Conservation (phyloP, 1,140 invertebrate genomes). For the Lutraria rhynchaena region DNA sequence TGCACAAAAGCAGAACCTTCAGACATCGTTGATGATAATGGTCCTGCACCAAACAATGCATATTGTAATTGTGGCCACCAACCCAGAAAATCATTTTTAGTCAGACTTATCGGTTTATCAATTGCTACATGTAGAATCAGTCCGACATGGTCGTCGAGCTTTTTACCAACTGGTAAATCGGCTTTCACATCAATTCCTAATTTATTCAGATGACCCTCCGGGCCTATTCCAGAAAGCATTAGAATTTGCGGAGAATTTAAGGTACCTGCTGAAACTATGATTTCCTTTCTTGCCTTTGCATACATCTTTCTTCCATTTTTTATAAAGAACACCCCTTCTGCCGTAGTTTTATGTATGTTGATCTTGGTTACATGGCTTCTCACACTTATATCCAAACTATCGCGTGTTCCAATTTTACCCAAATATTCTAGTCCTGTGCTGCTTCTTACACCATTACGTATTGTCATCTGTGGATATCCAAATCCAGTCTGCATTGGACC, state of each 20-base stretch:
- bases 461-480: conserved; percentile 89
- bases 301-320: conserved; percentile 10
- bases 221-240: conserved; percentile 95
- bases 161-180: conserved; percentile 36
- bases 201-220: conserved; percentile 74
- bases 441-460: not conserved
- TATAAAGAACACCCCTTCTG: conserved; percentile 19
- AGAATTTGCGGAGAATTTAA: conserved; percentile 93
- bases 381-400: conserved; percentile 3
- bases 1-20: not conserved
- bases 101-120: conserved; percentile 1
- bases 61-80: conserved; percentile 5
- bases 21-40: not conserved
- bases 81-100: not conserved
- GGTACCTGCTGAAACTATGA: conserved; percentile 86
- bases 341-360: not conserved
- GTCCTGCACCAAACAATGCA: conserved; percentile 22
- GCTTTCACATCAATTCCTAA: not conserved
- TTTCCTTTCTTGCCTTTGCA: conserved; percentile 19
- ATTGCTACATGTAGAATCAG: not conserved
- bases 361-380: conserved; percentile 24
- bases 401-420: not conserved
- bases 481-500: conserved; percentile 86
- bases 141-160: conserved; percentile 3
- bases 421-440: conserved; percentile 10